Evolutionary conservation across 2,113 vertebrate species (phyloP).

Genomic region (Hemicordylus capensis): DNA sequence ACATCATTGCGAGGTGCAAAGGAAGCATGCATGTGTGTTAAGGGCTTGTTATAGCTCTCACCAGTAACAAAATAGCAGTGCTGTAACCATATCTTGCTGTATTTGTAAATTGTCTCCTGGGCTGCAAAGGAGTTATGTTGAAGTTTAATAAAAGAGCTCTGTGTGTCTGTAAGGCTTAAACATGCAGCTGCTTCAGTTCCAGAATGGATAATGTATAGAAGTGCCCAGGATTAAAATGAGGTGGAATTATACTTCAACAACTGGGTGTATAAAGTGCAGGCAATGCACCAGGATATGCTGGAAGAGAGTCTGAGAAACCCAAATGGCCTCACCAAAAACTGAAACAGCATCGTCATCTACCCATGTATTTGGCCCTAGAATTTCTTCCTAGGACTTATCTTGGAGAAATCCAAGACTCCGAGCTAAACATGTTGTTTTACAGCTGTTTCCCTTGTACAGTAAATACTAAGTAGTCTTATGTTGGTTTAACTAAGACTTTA

Average conservation of each 20-base stretch:
- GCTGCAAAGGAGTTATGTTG: conserved; percentile 27
- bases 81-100: neutral
- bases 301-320: conserved; percentile 59
- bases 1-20: conserved; percentile 32
- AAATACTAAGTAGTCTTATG: too few species aligned
- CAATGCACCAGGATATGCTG: neutral
- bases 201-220: neutral
- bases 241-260: conserved; percentile 50
- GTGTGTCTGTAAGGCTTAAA: conserved; percentile 62
- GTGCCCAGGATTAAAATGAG: conserved; percentile 25
- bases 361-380: conserved; percentile 11
- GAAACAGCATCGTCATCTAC: conserved; percentile 48
- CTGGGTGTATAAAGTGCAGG: conserved; percentile 13
- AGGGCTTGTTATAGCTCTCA: neutral
- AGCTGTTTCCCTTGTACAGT: too few species aligned
- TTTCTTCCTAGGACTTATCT: conserved; percentile 64
- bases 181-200: conserved; percentile 48
- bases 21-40: neutral
- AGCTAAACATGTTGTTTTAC: too few species aligned
- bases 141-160: conserved; percentile 42
- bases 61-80: neutral
- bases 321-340: conserved; percentile 73
- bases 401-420: conserved; percentile 52
- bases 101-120: neutral
- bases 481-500: too few species aligned